Conservation (phyloP, 1,140 invertebrate species). For the Lasaia peninsularis region DNA sequence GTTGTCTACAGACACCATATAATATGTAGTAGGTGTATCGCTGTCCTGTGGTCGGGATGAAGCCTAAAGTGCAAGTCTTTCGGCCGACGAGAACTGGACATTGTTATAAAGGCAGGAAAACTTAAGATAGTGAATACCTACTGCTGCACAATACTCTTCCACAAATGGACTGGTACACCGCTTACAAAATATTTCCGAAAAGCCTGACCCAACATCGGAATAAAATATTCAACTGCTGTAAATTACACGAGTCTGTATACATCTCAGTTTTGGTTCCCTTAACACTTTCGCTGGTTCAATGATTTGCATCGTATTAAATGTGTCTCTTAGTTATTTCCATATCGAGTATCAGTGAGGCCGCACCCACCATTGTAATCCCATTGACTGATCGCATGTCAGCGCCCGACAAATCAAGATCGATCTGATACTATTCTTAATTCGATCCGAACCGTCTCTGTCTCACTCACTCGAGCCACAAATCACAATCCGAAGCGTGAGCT, state of each 20-base stretch:
- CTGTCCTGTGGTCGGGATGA: too few relatives aligned
- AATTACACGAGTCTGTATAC: not conserved
- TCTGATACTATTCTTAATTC: slow-evolving; percentile 67
- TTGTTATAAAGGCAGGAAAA: too few relatives aligned
- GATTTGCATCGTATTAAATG: slow-evolving; percentile 13
- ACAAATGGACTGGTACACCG: too few relatives aligned
- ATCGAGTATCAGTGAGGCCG: slow-evolving; percentile 45
- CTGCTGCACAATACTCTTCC: too few relatives aligned
- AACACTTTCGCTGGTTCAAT: slow-evolving; percentile 15
- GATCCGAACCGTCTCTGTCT: slow-evolving; percentile 38
- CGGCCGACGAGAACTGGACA: too few relatives aligned
- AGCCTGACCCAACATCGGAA: too few relatives aligned
- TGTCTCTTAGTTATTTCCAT: slow-evolving; percentile 60
- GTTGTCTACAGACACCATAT: too few relatives aligned
- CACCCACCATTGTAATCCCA: slow-evolving; percentile 55
- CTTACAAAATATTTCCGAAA: too few relatives aligned
- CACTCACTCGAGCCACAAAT: slow-evolving; percentile 22
- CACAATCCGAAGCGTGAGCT: slow-evolving; percentile 36
- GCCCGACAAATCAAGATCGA: slow-evolving; percentile 67
- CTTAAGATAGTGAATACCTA: too few relatives aligned
- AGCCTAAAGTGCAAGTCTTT: too few relatives aligned
- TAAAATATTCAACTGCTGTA: too few relatives aligned
- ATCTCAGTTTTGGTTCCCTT: not conserved
- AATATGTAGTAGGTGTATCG: too few relatives aligned
- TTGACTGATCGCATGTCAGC: slow-evolving; percentile 70